Evolutionary conservation across 2,888 invertebrate genomes (phyloP), one percentile per base, ranked within the genome.

Genomic region (Aricia artaxerxes): DNA sequence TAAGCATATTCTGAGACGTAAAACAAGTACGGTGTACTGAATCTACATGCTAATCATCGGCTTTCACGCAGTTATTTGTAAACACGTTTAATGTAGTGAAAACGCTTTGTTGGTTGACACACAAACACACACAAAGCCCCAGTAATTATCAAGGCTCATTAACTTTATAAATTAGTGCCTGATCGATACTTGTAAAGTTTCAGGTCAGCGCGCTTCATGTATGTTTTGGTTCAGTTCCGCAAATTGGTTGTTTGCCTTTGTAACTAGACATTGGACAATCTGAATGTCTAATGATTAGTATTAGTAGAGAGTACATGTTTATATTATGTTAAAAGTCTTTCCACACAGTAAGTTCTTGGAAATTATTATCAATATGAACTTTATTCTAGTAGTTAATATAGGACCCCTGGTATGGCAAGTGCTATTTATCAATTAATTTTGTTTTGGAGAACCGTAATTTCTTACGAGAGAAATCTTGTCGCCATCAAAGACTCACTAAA

Each of bases 101-200:
- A 76, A 57, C 76, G 76, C 76, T 76, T 57, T 76, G 57, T 53
- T 35, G 57, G 53, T 76, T 57, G 76, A 76, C 76, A 57, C 9
- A 75, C 75, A 75, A 49, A 76, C 69, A 69, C 64, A 75, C 76
- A 53, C 35, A 35, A 76, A 53, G 35, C 53, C 31, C 35, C 35
- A 57, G 76, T 53, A 57, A 76, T 76, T 76, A 76, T 31, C 76
- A 76, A 76, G 76, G 49, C 35, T 76, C 76, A 76, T 76, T 76
- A 76, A 76, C 76, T 76, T 76, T 31, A 76, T 76, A 53, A 57
- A 53, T 53, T 38, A 69, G 35, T 35, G 35, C 69, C 35, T 69
- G 69, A 69, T 69, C 35, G 69, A 69, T 69, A 13, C 69, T 64
- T 64, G 69, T 69, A 11, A 13, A 69, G 64, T 69, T 35, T 69